Base-by-base conservation (phyloP, 2,797 vertebrate species). In the Acanthurus leucopareius region DNA sequence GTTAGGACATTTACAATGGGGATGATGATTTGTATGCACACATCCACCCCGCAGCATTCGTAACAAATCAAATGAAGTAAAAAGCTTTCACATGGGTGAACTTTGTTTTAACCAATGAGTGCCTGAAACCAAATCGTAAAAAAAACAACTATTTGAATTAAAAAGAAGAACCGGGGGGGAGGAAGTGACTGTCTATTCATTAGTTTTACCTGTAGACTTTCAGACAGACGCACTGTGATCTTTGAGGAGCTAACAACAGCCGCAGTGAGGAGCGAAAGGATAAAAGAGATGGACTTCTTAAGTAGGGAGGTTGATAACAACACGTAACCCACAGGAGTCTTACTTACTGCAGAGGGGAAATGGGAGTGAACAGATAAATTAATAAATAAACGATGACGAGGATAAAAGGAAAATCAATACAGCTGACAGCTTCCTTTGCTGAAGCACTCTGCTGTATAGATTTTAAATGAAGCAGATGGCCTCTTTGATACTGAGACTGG, bases 321-420 rank as follows among this genome's bases (percentile, higher is more conserved):
- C 28, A 32, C 28, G 5, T 3, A 42, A 25, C 71, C 60, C 57
- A 48, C 57, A 73, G 85, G 62, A 83, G 69, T n/a, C 48, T 69
- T 86, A 86, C 89, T 77, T 83, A 86, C 65, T 69, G 66, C 78
- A 48, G 51, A 64, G 28, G 61, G 65, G 62, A 54, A 82, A 75
- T 42, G 20, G 72, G 79, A 84, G 73, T 65, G 66, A 87, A 83
- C 61, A 49, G 83, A 80, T 83, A 85, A 86, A 92, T 89, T 67
- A 89, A 89, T 92, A 91, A 89, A 89, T 91, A 92, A 90, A 89
- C 80, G 62, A 90, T 81, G 69, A 77, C 54, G 68, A 83, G 61
- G 87, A 90, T 90, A 84, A 89, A 89, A 81, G 79, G 69, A 75
- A 88, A 94, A 92, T 93, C 90, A 79, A 92, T 91, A 86, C 15